Base-by-base conservation (phyloP, 1,140 invertebrate species). In the Theocolax elegans region DNA sequence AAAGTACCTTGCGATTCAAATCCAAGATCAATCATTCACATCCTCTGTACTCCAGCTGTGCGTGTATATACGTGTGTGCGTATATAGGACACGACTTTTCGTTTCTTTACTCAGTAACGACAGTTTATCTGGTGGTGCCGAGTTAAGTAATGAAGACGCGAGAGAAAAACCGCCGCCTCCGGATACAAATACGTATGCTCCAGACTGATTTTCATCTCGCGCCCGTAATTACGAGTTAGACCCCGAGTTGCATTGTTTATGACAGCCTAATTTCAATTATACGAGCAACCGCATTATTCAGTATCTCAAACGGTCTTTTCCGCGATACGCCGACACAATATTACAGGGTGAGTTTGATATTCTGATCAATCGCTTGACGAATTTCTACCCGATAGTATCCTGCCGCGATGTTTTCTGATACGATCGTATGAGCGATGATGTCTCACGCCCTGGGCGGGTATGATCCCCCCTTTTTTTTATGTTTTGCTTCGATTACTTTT, bases 231-330 rank as follows among this genome's bases (percentile, higher is more conserved):
- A 67, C 44, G 53, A 59, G 40, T 31, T 67, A 10, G n/a, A 19
- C 10, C 3, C 6, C 8, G 1, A 40, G 13, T 0, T 6, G 7
- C 25, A 53, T 68, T 49, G 15, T 68, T 68, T 68, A 68, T 31
- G 21, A 3, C 7, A 10, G 31, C 12, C 66, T 68, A 68, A 68
- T 68, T 53, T 68, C 58, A 68, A 68, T 68, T 53, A 59, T 27
- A 31, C 10, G 17, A 17, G 21, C 31, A 6, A 29, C 9, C 15
- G 8, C 35, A 46, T 67, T 48, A 49, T 46, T 40, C 31, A 58
- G 35, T 15, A 17, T n/a, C n/a, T n/a, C n/a, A n/a, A n/a, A 1
- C 15, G 31, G 31, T 17, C 27, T 9, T 23, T 25, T 25, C n/a
- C 29, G n/a, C 60, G 3, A 9, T 12, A 25, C 17, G 4, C 21